Conservation (phyloP, 2,113 vertebrate genomes). For the Leiothrix lutea region DNA sequence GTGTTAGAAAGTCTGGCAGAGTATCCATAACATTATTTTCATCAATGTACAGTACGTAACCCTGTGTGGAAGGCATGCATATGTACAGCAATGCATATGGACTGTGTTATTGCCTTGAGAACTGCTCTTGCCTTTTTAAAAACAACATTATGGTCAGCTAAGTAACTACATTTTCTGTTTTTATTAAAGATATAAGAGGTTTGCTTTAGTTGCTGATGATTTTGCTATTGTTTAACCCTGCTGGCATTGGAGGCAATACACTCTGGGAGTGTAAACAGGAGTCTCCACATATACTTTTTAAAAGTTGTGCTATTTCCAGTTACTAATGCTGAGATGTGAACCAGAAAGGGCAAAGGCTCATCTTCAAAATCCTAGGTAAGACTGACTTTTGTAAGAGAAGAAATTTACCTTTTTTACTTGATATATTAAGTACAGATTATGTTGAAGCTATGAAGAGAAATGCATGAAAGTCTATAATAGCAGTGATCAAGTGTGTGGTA, state of each 20-base stretch:
- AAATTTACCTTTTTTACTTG: not conserved
- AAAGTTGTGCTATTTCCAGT: not conserved
- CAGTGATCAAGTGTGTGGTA: rapidly evolving
- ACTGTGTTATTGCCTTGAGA: not conserved
- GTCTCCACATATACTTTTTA: not conserved
- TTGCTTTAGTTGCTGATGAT: not conserved
- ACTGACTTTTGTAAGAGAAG: not conserved
- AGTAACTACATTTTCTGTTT: not conserved
- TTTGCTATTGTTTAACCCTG: not conserved
- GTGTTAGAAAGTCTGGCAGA: not conserved
- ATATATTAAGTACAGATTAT: not conserved
- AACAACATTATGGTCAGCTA: not conserved
- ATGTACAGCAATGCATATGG: not conserved
- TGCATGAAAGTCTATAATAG: not conserved
- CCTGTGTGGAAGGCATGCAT: not conserved
- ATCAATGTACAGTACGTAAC: not conserved
- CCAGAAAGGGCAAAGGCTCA: not conserved
- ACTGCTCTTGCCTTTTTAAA: not conserved
- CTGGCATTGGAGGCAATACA: not conserved
- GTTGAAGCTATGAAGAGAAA: not conserved
- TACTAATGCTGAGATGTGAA: not conserved
- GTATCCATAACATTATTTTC: not conserved
- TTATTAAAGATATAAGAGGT: not conserved
- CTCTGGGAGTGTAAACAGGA: not conserved
- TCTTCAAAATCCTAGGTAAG: not conserved